Evolutionary conservation across 2,888 invertebrate genomes (phyloP).

Genomic region (Lochmaea crataegi): DNA sequence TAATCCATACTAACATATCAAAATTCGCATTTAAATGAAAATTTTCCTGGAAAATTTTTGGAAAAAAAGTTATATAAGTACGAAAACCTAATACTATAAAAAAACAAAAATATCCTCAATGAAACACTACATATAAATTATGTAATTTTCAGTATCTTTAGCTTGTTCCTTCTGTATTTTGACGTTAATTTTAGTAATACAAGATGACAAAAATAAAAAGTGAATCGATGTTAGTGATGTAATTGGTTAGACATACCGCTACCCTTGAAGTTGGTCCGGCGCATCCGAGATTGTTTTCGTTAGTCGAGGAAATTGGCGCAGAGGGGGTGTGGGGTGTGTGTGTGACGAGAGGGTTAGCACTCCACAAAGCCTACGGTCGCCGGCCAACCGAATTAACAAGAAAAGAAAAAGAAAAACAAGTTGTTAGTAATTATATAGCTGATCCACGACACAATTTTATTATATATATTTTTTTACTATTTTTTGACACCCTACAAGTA

Average conservation of each 20-base stretch:
- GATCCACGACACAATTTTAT: conserved; percentile 49
- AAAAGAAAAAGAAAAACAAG: conserved; percentile 66
- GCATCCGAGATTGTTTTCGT: conserved; percentile 55
- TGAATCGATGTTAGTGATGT: conserved; percentile 61
- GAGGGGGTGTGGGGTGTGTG: conserved; percentile 60
- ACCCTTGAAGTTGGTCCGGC: conserved; percentile 61
- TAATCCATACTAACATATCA: too few species aligned
- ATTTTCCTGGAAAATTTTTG: too few species aligned
- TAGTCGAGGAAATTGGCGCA: conserved; percentile 55
- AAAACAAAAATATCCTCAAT: too few species aligned
- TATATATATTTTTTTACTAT: not conserved
- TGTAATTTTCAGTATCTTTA: not conserved
- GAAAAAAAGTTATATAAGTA: too few species aligned
- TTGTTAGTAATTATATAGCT: conserved; percentile 64
- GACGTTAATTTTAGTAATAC: conserved; percentile 47
- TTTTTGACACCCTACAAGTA: not conserved
- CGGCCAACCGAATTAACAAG: conserved; percentile 66
- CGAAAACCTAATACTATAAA: too few species aligned
- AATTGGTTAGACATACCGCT: conserved; percentile 64
- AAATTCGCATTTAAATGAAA: too few species aligned
- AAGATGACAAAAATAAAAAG: conserved; percentile 48
- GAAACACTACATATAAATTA: too few species aligned
- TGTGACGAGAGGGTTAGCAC: conserved; percentile 73
- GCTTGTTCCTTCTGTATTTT: conserved; percentile 3
- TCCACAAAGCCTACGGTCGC: conserved; percentile 74